A percentile compares a stretch with the other conserved stretches of the same genome.
phyloP scores from a whole-genome alignment of 2,888 invertebrate species.

The Leptarthrus brevirostris region DNA sequence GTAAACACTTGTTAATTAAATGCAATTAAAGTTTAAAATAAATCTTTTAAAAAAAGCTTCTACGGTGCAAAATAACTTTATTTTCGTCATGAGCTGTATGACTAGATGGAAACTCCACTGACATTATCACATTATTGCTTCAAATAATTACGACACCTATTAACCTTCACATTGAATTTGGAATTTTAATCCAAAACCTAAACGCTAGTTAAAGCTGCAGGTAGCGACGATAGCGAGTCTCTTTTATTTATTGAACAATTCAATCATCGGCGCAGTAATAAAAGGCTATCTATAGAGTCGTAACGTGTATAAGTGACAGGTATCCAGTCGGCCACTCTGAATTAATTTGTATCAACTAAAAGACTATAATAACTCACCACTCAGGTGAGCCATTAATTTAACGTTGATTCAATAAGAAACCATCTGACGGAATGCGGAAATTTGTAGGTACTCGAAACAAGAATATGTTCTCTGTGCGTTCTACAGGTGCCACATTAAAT shows the following conservation, averaged over 20 bases:
- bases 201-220: too few species aligned
- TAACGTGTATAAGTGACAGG: neutral
- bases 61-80: too few species aligned
- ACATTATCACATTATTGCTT: too few species aligned
- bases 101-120: too few species aligned
- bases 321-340: neutral
- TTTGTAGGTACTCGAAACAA: neutral
- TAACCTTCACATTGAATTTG: conserved; percentile 15
- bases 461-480: neutral
- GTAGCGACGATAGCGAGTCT: too few species aligned
- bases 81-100: too few species aligned
- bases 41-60: too few species aligned
- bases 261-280: conserved; percentile 10
- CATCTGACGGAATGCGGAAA: conserved; percentile 36
- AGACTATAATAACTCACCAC: neutral
- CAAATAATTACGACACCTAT: too few species aligned
- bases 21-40: too few species aligned
- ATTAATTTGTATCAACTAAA: conserved; percentile 28
- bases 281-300: neutral
- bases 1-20: too few species aligned
- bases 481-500: neutral
- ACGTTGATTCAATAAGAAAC: conserved; percentile 9
- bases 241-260: too few species aligned
- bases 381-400: neutral
- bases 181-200: neutral